phyloP scores from a whole-genome alignment of 2,797 vertebrate species.

The Gymnothorax reevesii region DNA sequence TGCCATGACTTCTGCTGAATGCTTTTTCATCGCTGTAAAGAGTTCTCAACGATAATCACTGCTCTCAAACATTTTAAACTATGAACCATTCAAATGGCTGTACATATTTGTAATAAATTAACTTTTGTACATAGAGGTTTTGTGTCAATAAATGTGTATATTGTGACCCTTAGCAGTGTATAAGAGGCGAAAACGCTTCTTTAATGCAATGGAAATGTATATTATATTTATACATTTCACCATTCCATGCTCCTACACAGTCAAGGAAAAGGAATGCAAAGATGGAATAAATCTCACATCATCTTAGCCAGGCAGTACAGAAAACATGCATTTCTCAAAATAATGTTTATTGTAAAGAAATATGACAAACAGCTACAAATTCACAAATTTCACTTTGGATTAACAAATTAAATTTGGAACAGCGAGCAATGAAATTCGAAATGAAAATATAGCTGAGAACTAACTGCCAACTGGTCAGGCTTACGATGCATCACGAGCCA shows the following conservation, averaged over 20 bases:
- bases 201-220: no score
- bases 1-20: constrained; percentile 36
- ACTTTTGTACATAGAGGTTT: constrained; percentile 58
- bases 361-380: neutral
- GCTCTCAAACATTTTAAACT: constrained; percentile 44
- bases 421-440: neutral
- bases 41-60: constrained; percentile 26
- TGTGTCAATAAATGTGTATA: constrained; percentile 36
- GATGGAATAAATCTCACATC: neutral
- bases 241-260: neutral
- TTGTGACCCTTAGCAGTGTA: neutral
- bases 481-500: neutral
- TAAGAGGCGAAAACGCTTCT: neutral
- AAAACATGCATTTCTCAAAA: neutral
- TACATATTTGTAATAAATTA: constrained; percentile 64
- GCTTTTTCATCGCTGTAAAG: constrained; percentile 21
- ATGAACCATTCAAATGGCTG: constrained; percentile 51
- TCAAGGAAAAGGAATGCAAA: neutral
- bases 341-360: constrained; percentile 3
- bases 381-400: neutral
- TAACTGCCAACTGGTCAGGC: neutral
- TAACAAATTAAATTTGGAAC: neutral
- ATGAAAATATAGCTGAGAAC: neutral
- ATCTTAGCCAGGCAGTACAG: neutral
- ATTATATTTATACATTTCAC: neutral